A percentile compares a stretch with the other conserved stretches of the same genome.
phyloP scores from a whole-genome alignment of 2,888 invertebrate species.

The Onchidella celtica region DNA sequence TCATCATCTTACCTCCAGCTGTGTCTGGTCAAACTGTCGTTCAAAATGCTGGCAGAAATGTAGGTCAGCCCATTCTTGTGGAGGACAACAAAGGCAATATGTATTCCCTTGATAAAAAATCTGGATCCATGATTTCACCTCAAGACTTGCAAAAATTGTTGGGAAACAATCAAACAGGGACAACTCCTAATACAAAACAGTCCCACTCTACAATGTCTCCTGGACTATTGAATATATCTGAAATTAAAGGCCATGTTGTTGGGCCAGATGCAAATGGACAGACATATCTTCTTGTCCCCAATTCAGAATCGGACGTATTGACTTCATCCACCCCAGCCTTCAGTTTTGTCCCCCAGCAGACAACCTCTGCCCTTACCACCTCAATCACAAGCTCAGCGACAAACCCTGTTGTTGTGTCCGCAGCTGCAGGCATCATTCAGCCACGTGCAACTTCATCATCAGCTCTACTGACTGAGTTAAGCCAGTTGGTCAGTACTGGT shows the following conservation, averaged over 20 bases:
- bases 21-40: neutral
- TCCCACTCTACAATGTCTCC: neutral
- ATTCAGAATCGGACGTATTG: neutral
- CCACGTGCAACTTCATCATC: conserved; percentile 15
- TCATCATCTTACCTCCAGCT: conserved; percentile 19
- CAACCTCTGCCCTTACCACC: neutral
- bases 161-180: neutral
- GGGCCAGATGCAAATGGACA: conserved; percentile 45
- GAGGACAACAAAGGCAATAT: conserved; percentile 32
- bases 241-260: conserved; percentile 42
- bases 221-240: conserved; percentile 9
- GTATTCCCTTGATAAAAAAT: conserved; percentile 33
- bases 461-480: conserved; percentile 27
- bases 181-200: neutral
- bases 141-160: conserved; percentile 9
- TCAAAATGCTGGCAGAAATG: neutral
- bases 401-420: neutral
- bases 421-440: neutral
- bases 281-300: conserved; percentile 34
- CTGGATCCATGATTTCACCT: neutral
- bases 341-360: neutral
- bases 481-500: conserved; percentile 23
- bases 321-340: neutral
- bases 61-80: conserved; percentile 15
- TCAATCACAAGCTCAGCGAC: neutral